Evolutionary conservation across 2,797 vertebrate species (phyloP).

Genomic region (Staurois parvus): DNA sequence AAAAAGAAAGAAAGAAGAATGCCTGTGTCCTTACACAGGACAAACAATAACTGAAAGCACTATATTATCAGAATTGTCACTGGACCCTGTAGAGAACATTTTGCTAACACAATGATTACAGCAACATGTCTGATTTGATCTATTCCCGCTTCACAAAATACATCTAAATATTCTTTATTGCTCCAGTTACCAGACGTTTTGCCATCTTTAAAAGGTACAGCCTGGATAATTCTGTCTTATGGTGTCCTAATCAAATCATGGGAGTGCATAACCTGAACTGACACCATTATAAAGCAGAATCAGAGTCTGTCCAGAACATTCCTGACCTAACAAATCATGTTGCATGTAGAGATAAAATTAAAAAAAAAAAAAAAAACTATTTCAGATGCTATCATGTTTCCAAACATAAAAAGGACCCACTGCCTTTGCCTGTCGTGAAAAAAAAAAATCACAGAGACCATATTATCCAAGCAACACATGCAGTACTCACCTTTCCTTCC

Average conservation of each 20-base stretch:
- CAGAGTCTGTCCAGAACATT: background rate
- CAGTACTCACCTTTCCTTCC: no score
- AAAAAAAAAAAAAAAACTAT: no score
- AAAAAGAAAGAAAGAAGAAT: no score
- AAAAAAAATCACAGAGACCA: no score
- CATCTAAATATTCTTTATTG: background rate
- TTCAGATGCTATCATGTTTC: no score
- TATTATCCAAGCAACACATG: no score
- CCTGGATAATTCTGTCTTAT: background rate
- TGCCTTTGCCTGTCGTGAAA: no score
- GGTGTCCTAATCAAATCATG: background rate
- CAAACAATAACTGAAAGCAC: background rate
- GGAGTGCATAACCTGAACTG: background rate
- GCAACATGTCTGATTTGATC: background rate
- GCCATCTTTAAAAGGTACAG: background rate
- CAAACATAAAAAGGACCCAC: no score
- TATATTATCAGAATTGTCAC: background rate
- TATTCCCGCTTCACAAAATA: background rate
- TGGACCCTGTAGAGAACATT: background rate
- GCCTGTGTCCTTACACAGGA: background rate
- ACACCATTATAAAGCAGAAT: background rate
- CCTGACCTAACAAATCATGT: no score
- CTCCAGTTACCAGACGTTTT: no score
- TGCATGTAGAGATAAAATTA: no score
- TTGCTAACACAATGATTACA: background rate